Evolutionary conservation across 2,113 vertebrate genomes (phyloP).

Genomic region (Tragelaphus imberbis): DNA sequence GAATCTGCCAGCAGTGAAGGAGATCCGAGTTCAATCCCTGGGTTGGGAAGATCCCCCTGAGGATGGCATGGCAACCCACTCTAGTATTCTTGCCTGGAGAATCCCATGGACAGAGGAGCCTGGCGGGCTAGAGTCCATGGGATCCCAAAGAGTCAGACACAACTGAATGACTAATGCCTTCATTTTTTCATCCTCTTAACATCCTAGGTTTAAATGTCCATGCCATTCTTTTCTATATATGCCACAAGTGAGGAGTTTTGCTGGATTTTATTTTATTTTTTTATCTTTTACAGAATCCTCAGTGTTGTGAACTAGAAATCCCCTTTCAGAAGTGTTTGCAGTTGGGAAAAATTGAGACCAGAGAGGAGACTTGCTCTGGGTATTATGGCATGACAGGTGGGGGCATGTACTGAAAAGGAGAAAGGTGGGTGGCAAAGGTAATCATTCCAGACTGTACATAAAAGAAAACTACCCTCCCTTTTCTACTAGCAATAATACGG

Average conservation of each 20-base stretch:
- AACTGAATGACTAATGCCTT: background rate
- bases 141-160: background rate
- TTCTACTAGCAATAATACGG: background rate
- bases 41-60: background rate
- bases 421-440: background rate
- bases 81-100: background rate
- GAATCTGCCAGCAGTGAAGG: background rate
- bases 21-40: background rate
- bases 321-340: background rate
- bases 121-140: background rate
- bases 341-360: background rate
- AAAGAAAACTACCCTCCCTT: background rate
- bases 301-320: background rate
- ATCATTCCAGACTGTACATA: background rate
- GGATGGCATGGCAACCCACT: background rate
- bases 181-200: background rate
- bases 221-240: background rate
- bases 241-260: background rate
- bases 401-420: background rate
- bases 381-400: background rate
- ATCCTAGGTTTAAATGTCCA: background rate
- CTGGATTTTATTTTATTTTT: background rate
- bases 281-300: background rate
- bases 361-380: background rate
- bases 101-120: background rate